Percentiles rank a stretch among this genome's conserved stretches.
These are phyloP conservation scores for Lethenteron camtschaticum DNA, from an alignment of 2,113 vertebrate species.

Conservation along the genomic window DNA sequence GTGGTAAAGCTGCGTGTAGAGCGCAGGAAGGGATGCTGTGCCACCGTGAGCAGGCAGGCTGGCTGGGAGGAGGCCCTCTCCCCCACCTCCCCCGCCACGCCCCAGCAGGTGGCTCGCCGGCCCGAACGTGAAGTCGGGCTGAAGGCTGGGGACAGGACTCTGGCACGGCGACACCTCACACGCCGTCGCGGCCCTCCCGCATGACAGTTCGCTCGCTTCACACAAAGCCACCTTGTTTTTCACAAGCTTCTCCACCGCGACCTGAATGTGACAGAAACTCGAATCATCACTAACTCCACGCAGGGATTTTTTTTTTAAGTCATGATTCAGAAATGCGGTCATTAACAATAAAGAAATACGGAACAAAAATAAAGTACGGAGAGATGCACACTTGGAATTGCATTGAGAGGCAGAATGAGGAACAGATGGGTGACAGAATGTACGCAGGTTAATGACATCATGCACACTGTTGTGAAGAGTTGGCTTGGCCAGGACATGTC, in stretches of 20 bases:
- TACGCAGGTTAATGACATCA: neutral
- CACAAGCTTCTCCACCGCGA: conserved; percentile 58
- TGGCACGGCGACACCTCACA: conserved; percentile 26
- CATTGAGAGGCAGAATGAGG: neutral
- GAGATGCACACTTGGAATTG: too few relatives aligned
- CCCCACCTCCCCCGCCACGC: conserved; percentile 19
- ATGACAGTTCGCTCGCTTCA: conserved; percentile 6
- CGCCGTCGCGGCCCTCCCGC: conserved; percentile 10
- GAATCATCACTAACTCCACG: too few relatives aligned
- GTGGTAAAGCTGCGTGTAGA: conserved; percentile 60
- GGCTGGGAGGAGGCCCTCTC: conserved; percentile 25
- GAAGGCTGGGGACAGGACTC: conserved; percentile 33
- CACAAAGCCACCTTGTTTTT: conserved; percentile 52
- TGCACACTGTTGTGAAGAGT: neutral
- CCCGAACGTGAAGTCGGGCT: conserved; percentile 22
- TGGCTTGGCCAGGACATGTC: too few relatives aligned
- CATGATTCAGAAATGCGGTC: too few relatives aligned
- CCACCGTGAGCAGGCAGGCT: too few relatives aligned
- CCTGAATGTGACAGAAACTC: conserved; percentile 20
- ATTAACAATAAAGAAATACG: too few relatives aligned
- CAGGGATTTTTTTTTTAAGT: too few relatives aligned
- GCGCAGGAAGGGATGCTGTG: conserved; percentile 25
- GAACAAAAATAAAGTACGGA: too few relatives aligned
- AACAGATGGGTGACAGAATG: neutral
- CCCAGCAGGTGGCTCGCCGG: conserved; percentile 33